Evolutionary conservation across 2,888 invertebrate species (phyloP).

Genomic region (Nephrocerus scutellatus): DNA sequence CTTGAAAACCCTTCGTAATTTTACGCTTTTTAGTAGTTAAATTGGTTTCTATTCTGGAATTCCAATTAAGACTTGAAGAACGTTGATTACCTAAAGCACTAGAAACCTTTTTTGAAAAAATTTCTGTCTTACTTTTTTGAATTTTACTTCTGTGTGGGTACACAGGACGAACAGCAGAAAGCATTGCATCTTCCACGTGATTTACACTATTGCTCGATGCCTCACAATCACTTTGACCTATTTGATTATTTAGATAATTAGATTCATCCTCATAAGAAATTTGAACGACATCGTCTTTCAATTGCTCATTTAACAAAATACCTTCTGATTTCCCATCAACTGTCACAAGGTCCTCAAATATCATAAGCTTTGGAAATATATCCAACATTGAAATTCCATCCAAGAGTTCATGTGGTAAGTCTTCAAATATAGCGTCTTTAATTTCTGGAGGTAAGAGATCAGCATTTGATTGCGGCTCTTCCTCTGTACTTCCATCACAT

Average conservation of each 20-base stretch:
- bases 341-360: constrained; percentile 57
- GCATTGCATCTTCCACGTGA: constrained; percentile 42
- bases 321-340: constrained; percentile 57
- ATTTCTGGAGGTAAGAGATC: constrained; percentile 78
- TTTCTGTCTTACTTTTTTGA: constrained; percentile 61
- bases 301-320: constrained; percentile 48
- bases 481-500: constrained; percentile 53
- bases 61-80: constrained; percentile 63
- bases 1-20: constrained; percentile 47
- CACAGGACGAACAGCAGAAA: constrained; percentile 41
- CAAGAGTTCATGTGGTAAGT: constrained; percentile 71
- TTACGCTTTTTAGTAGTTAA: constrained; percentile 64
- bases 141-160: constrained; percentile 53
- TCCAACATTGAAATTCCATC: constrained; percentile 83
- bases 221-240: constrained; percentile 34
- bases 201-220: constrained; percentile 29
- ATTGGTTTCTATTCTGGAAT: constrained; percentile 65
- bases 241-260: constrained; percentile 32
- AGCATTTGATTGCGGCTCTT: constrained; percentile 71
- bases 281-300: constrained; percentile 45
- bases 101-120: constrained; percentile 43
- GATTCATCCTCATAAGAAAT: constrained; percentile 37
- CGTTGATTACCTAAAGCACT: constrained; percentile 55
- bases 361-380: constrained; percentile 66
- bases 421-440: constrained; percentile 80